These are phyloP conservation scores for Myopa tessellatipennis DNA, from an alignment of 2,888 invertebrate genomes.

Conservation along the genomic window DNA sequence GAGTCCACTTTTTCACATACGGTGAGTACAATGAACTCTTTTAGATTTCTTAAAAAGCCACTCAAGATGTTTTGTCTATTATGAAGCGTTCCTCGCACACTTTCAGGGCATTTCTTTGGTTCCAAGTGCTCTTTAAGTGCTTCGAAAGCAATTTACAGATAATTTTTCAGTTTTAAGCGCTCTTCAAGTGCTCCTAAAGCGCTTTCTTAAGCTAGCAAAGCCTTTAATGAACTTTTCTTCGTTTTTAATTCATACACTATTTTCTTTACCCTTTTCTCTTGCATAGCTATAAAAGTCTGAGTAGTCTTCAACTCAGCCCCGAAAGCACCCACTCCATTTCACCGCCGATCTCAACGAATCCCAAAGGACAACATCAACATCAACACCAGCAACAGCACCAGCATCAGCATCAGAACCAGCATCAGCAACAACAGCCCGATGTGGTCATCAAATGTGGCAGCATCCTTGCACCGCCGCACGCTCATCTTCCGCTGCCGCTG, in stretches of 20 bases:
- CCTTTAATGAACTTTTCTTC: neutral
- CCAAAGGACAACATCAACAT: conserved; percentile 59
- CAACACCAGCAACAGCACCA: conserved; percentile 37
- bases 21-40: conserved; percentile 54
- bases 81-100: too few species aligned
- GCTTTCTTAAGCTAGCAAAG: too few species aligned
- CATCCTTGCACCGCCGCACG: conserved; percentile 52
- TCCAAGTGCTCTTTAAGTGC: neutral
- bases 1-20: conserved; percentile 68
- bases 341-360: conserved; percentile 68
- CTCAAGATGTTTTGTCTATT: neutral
- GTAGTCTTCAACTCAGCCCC: conserved; percentile 68
- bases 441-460: conserved; percentile 64
- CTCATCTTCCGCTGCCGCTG: conserved; percentile 51
- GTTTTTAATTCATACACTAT: neutral
- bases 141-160: neutral
- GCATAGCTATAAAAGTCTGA: conserved; percentile 67
- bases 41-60: neutral
- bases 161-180: too few species aligned
- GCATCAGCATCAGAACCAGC: conserved; percentile 24
- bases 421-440: conserved; percentile 51
- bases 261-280: conserved; percentile 17
- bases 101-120: too few species aligned
- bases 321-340: conserved; percentile 64
- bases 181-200: too few species aligned